phyloP scores from a whole-genome alignment of 1,140 invertebrate genomes.

The Triops cancriformis region DNA sequence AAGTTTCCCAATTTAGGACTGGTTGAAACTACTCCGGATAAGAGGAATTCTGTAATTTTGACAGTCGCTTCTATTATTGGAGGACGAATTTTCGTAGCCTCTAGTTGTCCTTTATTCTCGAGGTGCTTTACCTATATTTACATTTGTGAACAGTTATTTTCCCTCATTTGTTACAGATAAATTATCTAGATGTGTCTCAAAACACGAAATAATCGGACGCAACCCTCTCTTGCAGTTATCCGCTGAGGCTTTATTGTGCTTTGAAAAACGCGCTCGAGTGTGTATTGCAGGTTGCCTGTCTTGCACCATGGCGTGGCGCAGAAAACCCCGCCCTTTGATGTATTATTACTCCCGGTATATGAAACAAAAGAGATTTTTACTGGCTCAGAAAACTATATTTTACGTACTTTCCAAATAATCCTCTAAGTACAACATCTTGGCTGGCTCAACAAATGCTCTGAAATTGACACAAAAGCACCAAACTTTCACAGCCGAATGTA shows the following conservation, averaged over 20 bases:
- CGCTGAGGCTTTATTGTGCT: no score
- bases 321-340: conserved; percentile 15
- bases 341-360: conserved; percentile 26
- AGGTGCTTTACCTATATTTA: neutral
- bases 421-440: conserved; percentile 32
- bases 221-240: no score
- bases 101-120: no score
- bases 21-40: no score
- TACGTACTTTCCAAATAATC: conserved; percentile 56
- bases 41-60: no score
- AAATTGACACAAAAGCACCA: neutral
- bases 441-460: neutral
- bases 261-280: neutral
- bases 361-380: conserved; percentile 22
- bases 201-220: no score
- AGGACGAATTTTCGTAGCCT: no score
- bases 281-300: conserved; percentile 12
- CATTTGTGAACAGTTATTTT: no score
- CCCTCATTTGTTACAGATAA: neutral
- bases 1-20: no score
- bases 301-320: neutral
- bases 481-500: neutral
- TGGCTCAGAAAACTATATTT: conserved; percentile 30
- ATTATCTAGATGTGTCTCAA: no score
- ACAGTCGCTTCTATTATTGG: no score